A percentile compares a stretch with the other conserved stretches of the same genome.
phyloP scores from a whole-genome alignment of 1,140 invertebrate genomes.

The Heliconius congener region DNA sequence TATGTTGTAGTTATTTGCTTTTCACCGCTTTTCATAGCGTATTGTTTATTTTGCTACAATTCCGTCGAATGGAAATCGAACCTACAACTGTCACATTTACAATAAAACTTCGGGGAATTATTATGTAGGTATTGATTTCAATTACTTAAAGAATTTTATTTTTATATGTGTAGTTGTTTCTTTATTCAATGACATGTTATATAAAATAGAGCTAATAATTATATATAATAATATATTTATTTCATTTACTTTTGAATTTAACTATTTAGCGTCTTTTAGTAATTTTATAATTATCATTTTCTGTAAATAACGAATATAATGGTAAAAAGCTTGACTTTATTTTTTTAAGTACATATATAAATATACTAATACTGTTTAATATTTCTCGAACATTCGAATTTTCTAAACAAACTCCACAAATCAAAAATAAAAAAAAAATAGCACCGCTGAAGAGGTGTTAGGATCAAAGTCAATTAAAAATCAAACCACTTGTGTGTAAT shows the following conservation, averaged over 20 bases:
- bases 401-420: not conserved
- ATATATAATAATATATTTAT: too few species aligned
- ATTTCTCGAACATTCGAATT: not conserved
- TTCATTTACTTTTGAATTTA: too few species aligned
- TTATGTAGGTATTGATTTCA: not conserved
- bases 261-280: too few species aligned
- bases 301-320: too few species aligned
- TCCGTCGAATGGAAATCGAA: too few species aligned
- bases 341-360: not conserved
- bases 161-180: not conserved
- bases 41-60: too few species aligned
- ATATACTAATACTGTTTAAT: not conserved
- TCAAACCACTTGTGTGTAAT: not conserved
- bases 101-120: not conserved
- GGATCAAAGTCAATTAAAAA: not conserved
- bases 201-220: too few species aligned
- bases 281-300: too few species aligned
- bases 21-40: too few species aligned
- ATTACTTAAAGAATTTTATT: not conserved
- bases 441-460: not conserved
- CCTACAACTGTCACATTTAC: too few species aligned
- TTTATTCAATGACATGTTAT: too few species aligned
- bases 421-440: conserved; percentile 2
- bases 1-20: too few species aligned
- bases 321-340: not conserved